A percentile compares a stretch with the other conserved stretches of the same genome.
phyloP scores from a whole-genome alignment of 2,888 invertebrate species.

The Orgyia antiqua region DNA sequence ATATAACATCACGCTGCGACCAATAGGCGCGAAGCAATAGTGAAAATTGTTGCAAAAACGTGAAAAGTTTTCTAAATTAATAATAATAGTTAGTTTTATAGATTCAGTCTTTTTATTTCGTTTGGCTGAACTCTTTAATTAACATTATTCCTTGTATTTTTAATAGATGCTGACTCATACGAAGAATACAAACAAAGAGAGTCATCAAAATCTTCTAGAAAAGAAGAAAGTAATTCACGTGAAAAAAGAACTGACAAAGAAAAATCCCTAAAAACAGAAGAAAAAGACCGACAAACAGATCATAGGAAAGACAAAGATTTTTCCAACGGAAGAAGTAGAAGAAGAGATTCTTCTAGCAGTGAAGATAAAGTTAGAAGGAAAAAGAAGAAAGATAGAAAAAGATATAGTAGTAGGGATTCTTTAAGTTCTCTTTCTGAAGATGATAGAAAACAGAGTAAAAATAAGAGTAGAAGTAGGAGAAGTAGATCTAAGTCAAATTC shows the following conservation, averaged over 20 bases:
- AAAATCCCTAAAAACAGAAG: not conserved
- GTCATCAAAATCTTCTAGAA: conserved; percentile 38
- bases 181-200: conserved; percentile 82
- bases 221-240: conserved; percentile 38
- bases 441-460: conserved; percentile 29
- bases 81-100: too few relatives aligned
- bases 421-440: conserved; percentile 41
- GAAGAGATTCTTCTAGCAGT: conserved; percentile 35
- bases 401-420: conserved; percentile 42
- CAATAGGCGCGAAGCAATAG: too few relatives aligned
- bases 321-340: conserved; percentile 36
- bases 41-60: too few relatives aligned
- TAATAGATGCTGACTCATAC: conserved; percentile 83
- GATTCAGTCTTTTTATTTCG: too few relatives aligned
- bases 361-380: conserved; percentile 29
- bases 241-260: not conserved
- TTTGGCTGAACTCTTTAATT: too few relatives aligned
- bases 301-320: conserved; percentile 26
- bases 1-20: too few relatives aligned
- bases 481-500: conserved; percentile 42
- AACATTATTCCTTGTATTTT: too few relatives aligned
- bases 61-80: too few relatives aligned
- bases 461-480: conserved; percentile 32
- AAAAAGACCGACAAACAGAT: not conserved
- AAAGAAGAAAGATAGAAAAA: conserved; percentile 34